Evolutionary conservation across 2,113 vertebrate genomes (phyloP).

Genomic region (Andinoacara biseriatus): DNA sequence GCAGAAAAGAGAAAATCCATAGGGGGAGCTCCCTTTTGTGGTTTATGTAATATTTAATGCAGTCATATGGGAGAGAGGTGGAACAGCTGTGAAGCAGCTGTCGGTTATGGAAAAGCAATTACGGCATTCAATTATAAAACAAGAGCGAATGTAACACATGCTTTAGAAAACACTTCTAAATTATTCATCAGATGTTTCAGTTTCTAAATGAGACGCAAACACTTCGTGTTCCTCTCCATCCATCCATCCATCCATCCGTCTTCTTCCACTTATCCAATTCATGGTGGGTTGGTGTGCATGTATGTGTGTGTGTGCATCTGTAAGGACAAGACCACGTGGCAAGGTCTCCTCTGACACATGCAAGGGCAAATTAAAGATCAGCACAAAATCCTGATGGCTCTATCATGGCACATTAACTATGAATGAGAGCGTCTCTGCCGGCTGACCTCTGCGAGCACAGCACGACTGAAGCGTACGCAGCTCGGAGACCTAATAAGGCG

Average conservation of each 20-base stretch:
- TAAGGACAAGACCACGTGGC: conserved; percentile 2
- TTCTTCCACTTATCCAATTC: too few relatives aligned
- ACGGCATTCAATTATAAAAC: conserved; percentile 25
- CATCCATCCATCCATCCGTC: too few relatives aligned
- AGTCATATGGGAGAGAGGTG: neutral
- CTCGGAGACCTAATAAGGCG: neutral
- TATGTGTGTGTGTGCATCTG: neutral
- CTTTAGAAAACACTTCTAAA: conserved; percentile 8
- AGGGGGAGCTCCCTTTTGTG: neutral
- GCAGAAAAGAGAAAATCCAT: neutral
- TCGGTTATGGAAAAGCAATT: conserved; percentile 19
- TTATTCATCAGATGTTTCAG: conserved; percentile 44
- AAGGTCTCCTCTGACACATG: conserved; percentile 35
- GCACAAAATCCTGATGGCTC: conserved; percentile 50
- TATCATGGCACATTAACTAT: conserved; percentile 61
- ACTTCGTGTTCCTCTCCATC: neutral
- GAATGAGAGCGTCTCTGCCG: conserved; percentile 20
- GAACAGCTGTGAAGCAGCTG: neutral
- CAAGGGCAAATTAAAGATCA: conserved; percentile 42
- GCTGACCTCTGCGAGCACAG: conserved; percentile 19
- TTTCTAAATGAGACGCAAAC: conserved; percentile 39
- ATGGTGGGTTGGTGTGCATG: neutral
- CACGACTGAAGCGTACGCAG: neutral
- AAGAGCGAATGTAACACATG: neutral
- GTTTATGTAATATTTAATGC: neutral